Percentiles rank a stretch among this genome's conserved stretches.
phyloP scores from a whole-genome alignment of 53 echinoderm and acorn worm species.

The Astropecten irregularis region DNA sequence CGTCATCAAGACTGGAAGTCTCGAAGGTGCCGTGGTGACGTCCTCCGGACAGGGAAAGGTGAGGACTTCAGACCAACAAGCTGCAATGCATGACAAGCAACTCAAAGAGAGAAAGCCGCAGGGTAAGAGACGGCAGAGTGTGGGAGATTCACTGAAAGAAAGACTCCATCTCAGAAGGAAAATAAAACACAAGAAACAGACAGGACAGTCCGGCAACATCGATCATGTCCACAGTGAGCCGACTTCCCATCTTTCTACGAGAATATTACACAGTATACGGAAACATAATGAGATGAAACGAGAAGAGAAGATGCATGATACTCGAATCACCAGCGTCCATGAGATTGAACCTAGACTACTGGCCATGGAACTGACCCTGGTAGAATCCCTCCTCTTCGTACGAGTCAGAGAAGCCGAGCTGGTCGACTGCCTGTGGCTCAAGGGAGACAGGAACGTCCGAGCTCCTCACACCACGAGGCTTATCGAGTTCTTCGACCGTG shows the following conservation, averaged over 20 bases:
- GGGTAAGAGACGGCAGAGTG: not conserved
- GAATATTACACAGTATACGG: not conserved
- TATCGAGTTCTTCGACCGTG: slow-evolving; percentile 78
- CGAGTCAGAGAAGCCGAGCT: slow-evolving; percentile 81
- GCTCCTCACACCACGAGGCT: slow-evolving; percentile 67
- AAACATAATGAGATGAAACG: not conserved
- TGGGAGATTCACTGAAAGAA: slow-evolving; percentile 2
- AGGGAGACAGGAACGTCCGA: slow-evolving; percentile 63
- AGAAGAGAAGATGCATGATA: too few relatives aligned
- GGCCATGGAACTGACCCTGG: slow-evolving; percentile 73
- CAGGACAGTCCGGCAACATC: not conserved
- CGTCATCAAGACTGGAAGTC: not conserved
- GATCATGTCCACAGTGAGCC: not conserved
- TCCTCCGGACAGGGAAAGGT: not conserved
- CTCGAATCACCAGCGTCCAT: not conserved
- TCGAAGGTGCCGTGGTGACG: not conserved
- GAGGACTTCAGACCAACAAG: not conserved
- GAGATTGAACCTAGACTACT: slow-evolving; percentile 65
- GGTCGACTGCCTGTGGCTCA: slow-evolving; percentile 83
- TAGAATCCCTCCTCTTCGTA: slow-evolving; percentile 73
- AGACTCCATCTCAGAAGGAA: slow-evolving; percentile 17
- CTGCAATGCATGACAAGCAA: too few relatives aligned
- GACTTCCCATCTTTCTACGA: not conserved
- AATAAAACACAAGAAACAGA: not conserved
- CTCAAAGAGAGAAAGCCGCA: not conserved